Evolutionary conservation across 2,113 vertebrate genomes (phyloP).

Genomic region (Epinephelus moara): DNA sequence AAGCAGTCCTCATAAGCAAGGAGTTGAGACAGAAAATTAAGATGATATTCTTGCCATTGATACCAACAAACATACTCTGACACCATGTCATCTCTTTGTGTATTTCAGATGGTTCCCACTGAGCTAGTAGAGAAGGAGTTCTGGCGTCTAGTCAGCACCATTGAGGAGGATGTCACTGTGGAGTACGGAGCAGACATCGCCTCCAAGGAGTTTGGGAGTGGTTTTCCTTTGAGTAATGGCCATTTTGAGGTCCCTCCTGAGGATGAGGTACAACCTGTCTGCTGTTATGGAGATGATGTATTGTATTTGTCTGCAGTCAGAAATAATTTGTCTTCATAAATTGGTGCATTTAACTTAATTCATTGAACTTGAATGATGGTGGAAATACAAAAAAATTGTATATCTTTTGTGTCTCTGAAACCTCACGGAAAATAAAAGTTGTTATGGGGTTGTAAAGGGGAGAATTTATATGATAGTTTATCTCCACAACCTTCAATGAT

Average conservation of each 20-base stretch:
- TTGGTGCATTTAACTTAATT: not conserved
- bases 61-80: not conserved
- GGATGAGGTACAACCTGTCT: conserved; percentile 88
- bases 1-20: not conserved
- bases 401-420: not conserved
- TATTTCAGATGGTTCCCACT: conserved; percentile 95
- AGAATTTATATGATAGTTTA: not conserved
- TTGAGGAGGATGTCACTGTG: conserved; percentile 98
- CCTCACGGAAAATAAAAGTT: not conserved
- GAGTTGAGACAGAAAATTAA: not conserved
- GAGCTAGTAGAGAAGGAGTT: conserved; percentile 99
- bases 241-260: conserved; percentile 90
- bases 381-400: not conserved
- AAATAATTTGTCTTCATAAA: not conserved
- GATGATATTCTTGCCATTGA: not conserved
- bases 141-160: conserved; percentile 97
- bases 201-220: conserved; percentile 98
- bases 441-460: not conserved
- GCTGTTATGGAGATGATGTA: not conserved
- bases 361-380: not conserved
- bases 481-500: not conserved
- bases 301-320: not conserved
- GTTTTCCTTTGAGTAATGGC: conserved; percentile 93
- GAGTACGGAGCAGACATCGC: conserved; percentile 99
- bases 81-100: not conserved